phyloP scores from a whole-genome alignment of 2,888 invertebrate species.

The Helobdella robusta region DNA sequence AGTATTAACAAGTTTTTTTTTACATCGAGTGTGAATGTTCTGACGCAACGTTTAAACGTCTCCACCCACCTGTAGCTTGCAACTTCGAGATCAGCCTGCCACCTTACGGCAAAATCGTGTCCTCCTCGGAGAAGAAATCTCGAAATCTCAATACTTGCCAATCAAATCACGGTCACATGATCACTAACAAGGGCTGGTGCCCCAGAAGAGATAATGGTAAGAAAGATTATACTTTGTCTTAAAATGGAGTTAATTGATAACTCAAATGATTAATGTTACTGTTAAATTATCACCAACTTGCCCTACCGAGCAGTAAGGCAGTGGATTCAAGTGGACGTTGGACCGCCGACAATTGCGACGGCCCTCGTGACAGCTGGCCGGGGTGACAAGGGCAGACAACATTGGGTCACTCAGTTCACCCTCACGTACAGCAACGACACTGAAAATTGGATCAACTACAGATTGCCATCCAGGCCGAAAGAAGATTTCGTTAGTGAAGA shows the following conservation, averaged over 20 bases:
- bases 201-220: constrained; percentile 38
- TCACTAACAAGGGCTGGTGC: constrained; percentile 54
- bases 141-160: constrained; percentile 51
- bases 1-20: too few relatives aligned
- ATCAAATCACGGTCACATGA: constrained; percentile 52
- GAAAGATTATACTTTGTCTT: too few relatives aligned
- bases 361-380: constrained; percentile 53
- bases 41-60: too few relatives aligned
- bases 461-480: constrained; percentile 52
- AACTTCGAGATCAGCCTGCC: constrained; percentile 52
- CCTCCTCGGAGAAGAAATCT: constrained; percentile 49
- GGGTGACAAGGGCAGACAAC: constrained; percentile 50
- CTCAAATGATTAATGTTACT: not conserved
- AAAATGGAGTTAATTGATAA: not conserved
- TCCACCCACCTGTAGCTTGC: constrained; percentile 53
- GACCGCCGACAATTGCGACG: constrained; percentile 53
- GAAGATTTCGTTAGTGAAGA: constrained; percentile 49
- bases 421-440: constrained; percentile 54
- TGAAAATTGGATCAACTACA: constrained; percentile 52
- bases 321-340: constrained; percentile 54
- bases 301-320: constrained; percentile 46
- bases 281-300: not conserved
- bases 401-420: constrained; percentile 51
- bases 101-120: constrained; percentile 49
- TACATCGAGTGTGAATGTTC: too few relatives aligned